Base-by-base conservation (phyloP, 1,140 invertebrate species). In the Euwallacea similis region DNA sequence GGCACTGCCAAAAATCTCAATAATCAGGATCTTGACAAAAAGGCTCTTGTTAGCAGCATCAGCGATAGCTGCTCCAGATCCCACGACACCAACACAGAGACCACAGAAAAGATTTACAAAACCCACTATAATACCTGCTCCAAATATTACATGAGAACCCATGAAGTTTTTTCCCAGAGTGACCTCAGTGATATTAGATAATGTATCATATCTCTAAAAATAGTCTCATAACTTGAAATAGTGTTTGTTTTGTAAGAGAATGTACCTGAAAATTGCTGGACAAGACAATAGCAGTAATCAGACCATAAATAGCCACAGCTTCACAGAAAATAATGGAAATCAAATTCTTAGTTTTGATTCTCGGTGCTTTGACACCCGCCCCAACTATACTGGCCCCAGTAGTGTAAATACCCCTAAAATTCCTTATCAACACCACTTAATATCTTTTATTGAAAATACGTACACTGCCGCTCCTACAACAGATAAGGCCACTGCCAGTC, bases 311-410 rank as follows among this genome's bases (percentile, higher is more conserved):
- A 53, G 94, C 94, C 0, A 97, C 94, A 77, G 95, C 94, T 84
- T 97, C 94, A 81, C 94, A 96, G 82, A 96, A 96, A 81, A 96
- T 96, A 74, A 96, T 93, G 66, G 93, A 95, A 44, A 99, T 97
- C 76, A 99, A 88, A 84, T 99, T 99, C 84, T 99, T 99, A 62
- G 98, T 99, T 83, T 98, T 96, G 80, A 99, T 99, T 76, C 97
- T 86, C 6, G 98, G 98, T 42, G 97, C 95, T 85, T 98, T 98
- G 0, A 99, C 97, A 33, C 98, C 98, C 74, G 93, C 98, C 65
- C 98, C 98, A 59, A 99, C 85, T 81, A 99, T 99, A 79, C 95
- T 98, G 7, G 92, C 89, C 70, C 98, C 98, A 33, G 96, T 98
- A 42, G 96, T 97, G 82, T 97, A 94, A 76, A 99, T 99, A 60